phyloP scores from a whole-genome alignment of 1,140 invertebrate species.

The Lasioglossum albipes region DNA sequence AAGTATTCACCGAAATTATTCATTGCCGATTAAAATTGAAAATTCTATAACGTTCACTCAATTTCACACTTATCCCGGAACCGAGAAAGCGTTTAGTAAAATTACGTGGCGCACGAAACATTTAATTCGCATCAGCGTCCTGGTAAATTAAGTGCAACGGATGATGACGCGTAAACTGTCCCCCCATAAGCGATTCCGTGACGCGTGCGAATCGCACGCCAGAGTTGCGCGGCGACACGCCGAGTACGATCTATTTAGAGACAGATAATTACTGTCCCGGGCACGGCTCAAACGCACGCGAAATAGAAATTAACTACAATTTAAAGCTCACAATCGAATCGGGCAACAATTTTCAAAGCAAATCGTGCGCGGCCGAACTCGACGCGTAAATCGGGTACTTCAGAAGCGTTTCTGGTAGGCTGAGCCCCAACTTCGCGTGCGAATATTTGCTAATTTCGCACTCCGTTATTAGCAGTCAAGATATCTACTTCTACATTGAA shows the following conservation, averaged over 20 bases:
- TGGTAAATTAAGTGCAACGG: conserved; percentile 56
- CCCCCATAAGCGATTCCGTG: conserved; percentile 9
- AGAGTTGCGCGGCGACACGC: neutral
- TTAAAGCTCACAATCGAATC: conserved; percentile 33
- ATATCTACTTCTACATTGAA: too few species aligned
- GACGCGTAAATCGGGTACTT: neutral
- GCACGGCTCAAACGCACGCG: conserved; percentile 6
- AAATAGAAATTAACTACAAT: conserved; percentile 41
- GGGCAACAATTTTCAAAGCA: conserved; percentile 19
- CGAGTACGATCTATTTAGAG: conserved; percentile 5
- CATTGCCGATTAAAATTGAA: neutral
- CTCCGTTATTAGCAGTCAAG: too few species aligned
- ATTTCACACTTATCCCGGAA: neutral
- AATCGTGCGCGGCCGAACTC: neutral
- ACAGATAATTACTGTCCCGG: conserved; percentile 18
- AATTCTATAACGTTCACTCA: neutral
- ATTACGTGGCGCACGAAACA: conserved; percentile 45
- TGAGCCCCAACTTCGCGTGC: too few species aligned
- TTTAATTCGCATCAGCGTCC: conserved; percentile 52
- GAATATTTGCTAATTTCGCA: too few species aligned
- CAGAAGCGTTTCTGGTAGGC: too few species aligned
- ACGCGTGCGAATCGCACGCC: neutral
- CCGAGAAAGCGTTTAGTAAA: conserved; percentile 41
- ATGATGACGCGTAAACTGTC: conserved; percentile 35
- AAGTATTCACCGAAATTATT: too few species aligned